Base-by-base conservation (phyloP, 2,113 vertebrate genomes). In the Rhombomys opimus region DNA sequence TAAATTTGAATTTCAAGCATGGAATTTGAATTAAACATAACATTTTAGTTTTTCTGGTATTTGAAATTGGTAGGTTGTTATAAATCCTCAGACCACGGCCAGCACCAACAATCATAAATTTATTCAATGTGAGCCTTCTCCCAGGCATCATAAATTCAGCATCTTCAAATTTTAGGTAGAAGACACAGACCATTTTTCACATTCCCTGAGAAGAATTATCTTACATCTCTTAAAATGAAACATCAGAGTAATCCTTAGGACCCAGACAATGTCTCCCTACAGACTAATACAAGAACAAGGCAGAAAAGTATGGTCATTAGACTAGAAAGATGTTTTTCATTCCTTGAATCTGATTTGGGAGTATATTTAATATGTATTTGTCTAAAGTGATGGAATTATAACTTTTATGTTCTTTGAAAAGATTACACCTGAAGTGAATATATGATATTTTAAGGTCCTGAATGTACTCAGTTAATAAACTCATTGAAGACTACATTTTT, bases 21-120 rank as follows among this genome's bases (percentile, higher is more conserved):
- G 27, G 63, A 67, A 76, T 81, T 88, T 85, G 38, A 93, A 35
- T 22, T 81, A 32, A 91, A 91, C 32, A 73, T 72, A 30, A 7
- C 2, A 65, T 93, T 96, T 92, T 61, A 78, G 41, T 61, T 63
- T 76, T 75, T 90, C 30, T 92, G 65, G 32, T 95, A 68, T 88
- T 63, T 63, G 41, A 52, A 82, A 11, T 7, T 91, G 10, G 8
- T 89, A 0, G 8, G n/a, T 52, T 89, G 82, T 67, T 52, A 77
- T 90, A 97, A 96, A 95, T 92, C 94, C 20, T 95, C 88, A 85
- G 57, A 85, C 2, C 5, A 70, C 41, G 65, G 87, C 23, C 87
- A 59, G 68, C 22, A 61, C 32, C 52, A 87, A 91, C 77, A 90
- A 54, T 65, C 4, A 3, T 59, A 70, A 91, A 94, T 90, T 46